phyloP scores from a whole-genome alignment of 2,113 vertebrate species.

The Antechinus stuartii region DNA sequence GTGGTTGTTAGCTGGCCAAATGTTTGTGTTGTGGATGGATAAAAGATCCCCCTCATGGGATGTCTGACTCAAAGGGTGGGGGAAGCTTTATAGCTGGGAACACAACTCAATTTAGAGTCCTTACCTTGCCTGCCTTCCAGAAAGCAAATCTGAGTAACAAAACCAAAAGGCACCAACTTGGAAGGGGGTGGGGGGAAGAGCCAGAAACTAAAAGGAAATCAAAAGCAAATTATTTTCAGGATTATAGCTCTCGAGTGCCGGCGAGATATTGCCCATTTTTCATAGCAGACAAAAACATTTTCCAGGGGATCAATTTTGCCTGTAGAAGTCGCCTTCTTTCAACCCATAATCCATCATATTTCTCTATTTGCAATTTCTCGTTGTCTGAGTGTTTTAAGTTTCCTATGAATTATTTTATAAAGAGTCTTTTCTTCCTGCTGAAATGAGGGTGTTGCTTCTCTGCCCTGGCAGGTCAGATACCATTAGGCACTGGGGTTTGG shows the following conservation, averaged over 20 bases:
- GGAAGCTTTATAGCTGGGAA: constrained; percentile 60
- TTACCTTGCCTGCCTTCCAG: constrained; percentile 65
- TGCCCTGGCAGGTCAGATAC: constrained; percentile 80
- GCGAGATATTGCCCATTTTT: constrained; percentile 96
- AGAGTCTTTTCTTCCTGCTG: constrained; percentile 80
- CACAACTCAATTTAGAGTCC: constrained; percentile 57
- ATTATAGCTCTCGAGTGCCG: constrained; percentile 85
- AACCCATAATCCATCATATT: constrained; percentile 99
- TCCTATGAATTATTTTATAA: constrained; percentile 90
- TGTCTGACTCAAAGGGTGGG: constrained; percentile 39
- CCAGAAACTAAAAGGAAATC: constrained; percentile 81
- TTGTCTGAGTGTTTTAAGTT: constrained; percentile 90
- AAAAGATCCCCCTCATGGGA: neutral
- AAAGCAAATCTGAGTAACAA: constrained; percentile 67
- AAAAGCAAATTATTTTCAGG: constrained; percentile 90
- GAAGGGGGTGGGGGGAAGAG: neutral
- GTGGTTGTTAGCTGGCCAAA: neutral
- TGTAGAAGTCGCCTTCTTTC: constrained; percentile 93
- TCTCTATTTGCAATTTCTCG: constrained; percentile 89
- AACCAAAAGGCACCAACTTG: constrained; percentile 68
- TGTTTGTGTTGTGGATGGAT: constrained; percentile 1
- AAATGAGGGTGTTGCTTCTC: constrained; percentile 79
- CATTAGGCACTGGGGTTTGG: constrained; percentile 86
- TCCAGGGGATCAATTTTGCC: constrained; percentile 97
- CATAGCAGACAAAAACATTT: constrained; percentile 99